Conservation (phyloP, 1,140 invertebrate genomes). For the Anagrus nilaparvatae region DNA sequence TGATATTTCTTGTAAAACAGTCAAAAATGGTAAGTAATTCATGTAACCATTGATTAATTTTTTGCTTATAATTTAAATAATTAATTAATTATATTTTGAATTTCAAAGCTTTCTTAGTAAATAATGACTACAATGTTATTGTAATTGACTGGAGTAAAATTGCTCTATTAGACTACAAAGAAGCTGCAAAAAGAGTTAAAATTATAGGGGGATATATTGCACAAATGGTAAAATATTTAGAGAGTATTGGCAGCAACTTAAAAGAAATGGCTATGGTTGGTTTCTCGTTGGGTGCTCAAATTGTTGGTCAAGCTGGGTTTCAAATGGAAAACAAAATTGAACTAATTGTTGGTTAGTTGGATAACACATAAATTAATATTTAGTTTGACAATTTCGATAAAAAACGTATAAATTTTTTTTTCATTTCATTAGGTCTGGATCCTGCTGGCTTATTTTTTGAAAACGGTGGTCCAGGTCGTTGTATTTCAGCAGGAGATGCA, state of each 20-base stretch:
- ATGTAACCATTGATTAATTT: too few species aligned
- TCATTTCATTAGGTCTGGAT: constrained; percentile 6
- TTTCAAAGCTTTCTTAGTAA: constrained; percentile 7
- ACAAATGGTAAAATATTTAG: constrained; percentile 16
- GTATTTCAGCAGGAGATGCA: constrained; percentile 2
- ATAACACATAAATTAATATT: too few species aligned
- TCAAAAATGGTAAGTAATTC: constrained; percentile 1
- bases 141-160: constrained; percentile 16
- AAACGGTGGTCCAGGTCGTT: not conserved
- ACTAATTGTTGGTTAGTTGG: constrained; percentile 9
- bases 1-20: constrained; percentile 2
- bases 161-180: constrained; percentile 6
- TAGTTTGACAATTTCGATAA: too few species aligned
- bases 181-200: constrained; percentile 1
- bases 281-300: constrained; percentile 10
- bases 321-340: constrained; percentile 10
- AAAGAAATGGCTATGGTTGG: constrained; percentile 11
- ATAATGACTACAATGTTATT: constrained; percentile 15
- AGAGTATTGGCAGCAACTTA: constrained; percentile 1
- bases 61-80: too few species aligned
- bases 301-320: constrained; percentile 12
- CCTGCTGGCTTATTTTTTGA: not conserved
- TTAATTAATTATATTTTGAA: too few species aligned
- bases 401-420: too few species aligned
- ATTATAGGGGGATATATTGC: constrained; percentile 9